Percentiles rank a stretch among this genome's conserved stretches.
Conservation (phyloP, 37 sponge, comb jelly and placozoan genomes). For the Geodia barretti region DNA sequence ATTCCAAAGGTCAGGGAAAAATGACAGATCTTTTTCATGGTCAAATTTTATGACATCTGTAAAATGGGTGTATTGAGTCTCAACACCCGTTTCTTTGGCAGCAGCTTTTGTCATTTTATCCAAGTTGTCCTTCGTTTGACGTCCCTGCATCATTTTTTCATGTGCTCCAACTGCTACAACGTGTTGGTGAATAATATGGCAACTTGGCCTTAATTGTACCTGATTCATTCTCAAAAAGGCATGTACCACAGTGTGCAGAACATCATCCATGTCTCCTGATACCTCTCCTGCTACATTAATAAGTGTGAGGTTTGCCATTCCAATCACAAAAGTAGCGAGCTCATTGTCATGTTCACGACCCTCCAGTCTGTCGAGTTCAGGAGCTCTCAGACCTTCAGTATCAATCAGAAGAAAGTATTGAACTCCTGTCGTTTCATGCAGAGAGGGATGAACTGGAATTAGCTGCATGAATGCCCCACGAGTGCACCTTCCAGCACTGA, state of each 20-base stretch:
- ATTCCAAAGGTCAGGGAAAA: conserved; percentile 39
- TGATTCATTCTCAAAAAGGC: conserved; percentile 49
- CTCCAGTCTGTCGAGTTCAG: conserved; percentile 10
- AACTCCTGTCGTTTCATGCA: background rate
- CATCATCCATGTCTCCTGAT: conserved; percentile 31
- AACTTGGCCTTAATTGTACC: conserved; percentile 23
- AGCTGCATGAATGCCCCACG: conserved; percentile 51
- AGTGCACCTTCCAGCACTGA: conserved; percentile 51
- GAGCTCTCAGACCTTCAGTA: conserved; percentile 51
- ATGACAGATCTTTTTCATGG: conserved; percentile 32
- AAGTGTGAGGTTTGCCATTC: conserved; percentile 30
- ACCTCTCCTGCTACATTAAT: conserved; percentile 48
- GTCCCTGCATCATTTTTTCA: conserved; percentile 3
- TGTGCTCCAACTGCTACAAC: conserved; percentile 6
- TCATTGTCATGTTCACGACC: conserved; percentile 38
- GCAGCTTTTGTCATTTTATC: conserved; percentile 31
- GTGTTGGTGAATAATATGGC: conserved; percentile 55
- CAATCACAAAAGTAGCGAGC: conserved; percentile 48
- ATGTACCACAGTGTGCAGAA: conserved; percentile 36
- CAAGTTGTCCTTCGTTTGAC: conserved; percentile 16
- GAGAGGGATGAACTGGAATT: conserved; percentile 10
- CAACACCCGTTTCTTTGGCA: conserved; percentile 32
- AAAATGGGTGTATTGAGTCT: too few relatives aligned
- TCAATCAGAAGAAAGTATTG: conserved; percentile 36
- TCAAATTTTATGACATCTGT: conserved; percentile 42